Percentiles rank a stretch among this genome's conserved stretches.
Evolutionary conservation across 2,113 vertebrate species (phyloP).

Genomic region (Leucopsar rothschildi): DNA sequence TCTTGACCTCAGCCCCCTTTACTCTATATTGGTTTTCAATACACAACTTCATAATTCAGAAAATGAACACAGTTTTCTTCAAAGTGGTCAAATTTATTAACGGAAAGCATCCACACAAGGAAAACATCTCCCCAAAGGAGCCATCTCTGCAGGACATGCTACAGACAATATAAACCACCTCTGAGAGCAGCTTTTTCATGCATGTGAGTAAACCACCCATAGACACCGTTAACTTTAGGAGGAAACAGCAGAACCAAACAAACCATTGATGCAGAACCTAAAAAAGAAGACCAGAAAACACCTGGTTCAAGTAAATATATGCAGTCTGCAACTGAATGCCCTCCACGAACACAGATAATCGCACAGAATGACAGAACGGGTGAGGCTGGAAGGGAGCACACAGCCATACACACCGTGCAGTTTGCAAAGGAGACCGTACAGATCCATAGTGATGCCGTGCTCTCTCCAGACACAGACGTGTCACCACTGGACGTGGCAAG

Average conservation of each 20-base stretch:
- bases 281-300: not conserved
- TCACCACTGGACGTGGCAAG: not conserved
- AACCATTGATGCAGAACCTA: not conserved
- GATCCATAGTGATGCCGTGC: fast-evolving
- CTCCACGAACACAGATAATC: not conserved
- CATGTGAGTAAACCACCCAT: not conserved
- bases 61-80: not conserved
- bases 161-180: not conserved
- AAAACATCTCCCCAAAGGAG: not conserved
- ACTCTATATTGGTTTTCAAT: not conserved
- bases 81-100: not conserved
- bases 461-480: not conserved
- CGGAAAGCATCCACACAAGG: not conserved
- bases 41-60: not conserved
- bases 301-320: not conserved
- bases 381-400: too few relatives aligned
- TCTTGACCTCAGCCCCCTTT: not conserved
- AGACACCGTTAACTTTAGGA: not conserved
- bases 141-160: not conserved
- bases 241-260: not conserved
- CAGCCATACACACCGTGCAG: fast-evolving
- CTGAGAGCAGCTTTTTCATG: not conserved
- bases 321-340: not conserved
- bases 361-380: not conserved
- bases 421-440: not conserved